Evolutionary conservation across 2,888 invertebrate genomes (phyloP).

Genomic region (Rhagophthalmus giganteus): DNA sequence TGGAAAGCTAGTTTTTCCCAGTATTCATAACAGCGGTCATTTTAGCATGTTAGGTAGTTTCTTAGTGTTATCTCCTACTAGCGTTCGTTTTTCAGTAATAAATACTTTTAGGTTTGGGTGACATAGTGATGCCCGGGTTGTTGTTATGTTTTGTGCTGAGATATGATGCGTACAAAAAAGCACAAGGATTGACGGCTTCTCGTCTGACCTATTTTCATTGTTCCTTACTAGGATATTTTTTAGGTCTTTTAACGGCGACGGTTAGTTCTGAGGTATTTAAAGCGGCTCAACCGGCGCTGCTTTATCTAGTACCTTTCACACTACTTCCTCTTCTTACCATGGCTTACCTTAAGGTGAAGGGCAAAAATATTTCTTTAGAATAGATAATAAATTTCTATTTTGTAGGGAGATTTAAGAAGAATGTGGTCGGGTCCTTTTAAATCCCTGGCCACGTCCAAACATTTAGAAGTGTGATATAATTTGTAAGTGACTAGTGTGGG

Average conservation of each 20-base stretch:
- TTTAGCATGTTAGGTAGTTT: slow-evolving; percentile 91
- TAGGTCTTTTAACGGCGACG: slow-evolving; percentile 94
- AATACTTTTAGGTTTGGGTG: slow-evolving; percentile 66
- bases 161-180: slow-evolving; percentile 96
- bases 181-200: slow-evolving; percentile 62
- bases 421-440: slow-evolving; percentile 99
- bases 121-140: slow-evolving; percentile 94
- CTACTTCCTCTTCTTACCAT: slow-evolving; percentile 93
- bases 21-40: slow-evolving; percentile 93
- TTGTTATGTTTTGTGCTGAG: slow-evolving; percentile 94
- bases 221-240: slow-evolving; percentile 93
- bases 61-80: too few relatives aligned
- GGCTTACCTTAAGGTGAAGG: slow-evolving; percentile 95
- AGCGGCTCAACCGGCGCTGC: slow-evolving; percentile 95
- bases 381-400: slow-evolving; percentile 30
- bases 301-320: slow-evolving; percentile 97
- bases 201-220: slow-evolving; percentile 96
- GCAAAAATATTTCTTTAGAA: too few relatives aligned
- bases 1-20: slow-evolving; percentile 96
- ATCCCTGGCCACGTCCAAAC: slow-evolving; percentile 77
- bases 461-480: slow-evolving; percentile 74
- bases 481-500: slow-evolving; percentile 27
- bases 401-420: slow-evolving; percentile 89
- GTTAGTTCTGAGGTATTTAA: slow-evolving; percentile 98
- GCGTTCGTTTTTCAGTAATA: slow-evolving; percentile 96